These are phyloP conservation scores for Xiphophorus couchianus DNA, from an alignment of 2,113 vertebrate genomes.

Conservation along the genomic window DNA sequence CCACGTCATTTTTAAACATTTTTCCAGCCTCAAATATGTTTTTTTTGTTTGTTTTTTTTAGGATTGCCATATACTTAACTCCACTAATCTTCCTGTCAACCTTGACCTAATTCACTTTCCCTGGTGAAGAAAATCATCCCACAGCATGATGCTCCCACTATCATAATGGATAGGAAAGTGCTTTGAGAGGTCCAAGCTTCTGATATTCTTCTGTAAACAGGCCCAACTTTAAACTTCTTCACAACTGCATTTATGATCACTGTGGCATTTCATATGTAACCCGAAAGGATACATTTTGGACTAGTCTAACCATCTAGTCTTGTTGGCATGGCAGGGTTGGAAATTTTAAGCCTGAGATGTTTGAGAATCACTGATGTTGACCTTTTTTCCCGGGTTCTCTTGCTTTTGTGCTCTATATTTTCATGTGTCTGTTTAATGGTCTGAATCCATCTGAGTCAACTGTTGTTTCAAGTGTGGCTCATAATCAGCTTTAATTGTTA, in stretches of 20 bases:
- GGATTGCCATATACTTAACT: not conserved
- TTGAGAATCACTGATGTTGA: not conserved
- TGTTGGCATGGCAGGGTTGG: too few relatives aligned
- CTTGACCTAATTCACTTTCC: not conserved
- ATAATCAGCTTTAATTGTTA: not conserved
- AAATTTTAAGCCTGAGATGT: not conserved
- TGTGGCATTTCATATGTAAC: too few relatives aligned
- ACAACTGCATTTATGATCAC: too few relatives aligned
- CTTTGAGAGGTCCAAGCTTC: too few relatives aligned
- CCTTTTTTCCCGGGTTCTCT: not conserved
- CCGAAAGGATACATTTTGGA: too few relatives aligned
- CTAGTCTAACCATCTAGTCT: too few relatives aligned
- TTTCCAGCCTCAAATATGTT: not conserved
- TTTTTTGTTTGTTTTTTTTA: not conserved
- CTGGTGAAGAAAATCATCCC: not conserved
- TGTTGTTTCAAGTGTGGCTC: not conserved
- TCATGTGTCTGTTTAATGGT: not conserved
- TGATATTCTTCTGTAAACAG: too few relatives aligned
- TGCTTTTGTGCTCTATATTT: not conserved
- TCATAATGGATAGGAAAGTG: too few relatives aligned
- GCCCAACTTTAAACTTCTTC: too few relatives aligned
- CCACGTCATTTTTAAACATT: not conserved
- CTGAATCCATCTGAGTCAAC: not conserved
- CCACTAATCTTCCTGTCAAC: not conserved
- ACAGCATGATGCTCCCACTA: not conserved